Percentiles rank a stretch among this genome's conserved stretches.
phyloP scores from a whole-genome alignment of 1,140 invertebrate genomes.

The Gryon sp. region DNA sequence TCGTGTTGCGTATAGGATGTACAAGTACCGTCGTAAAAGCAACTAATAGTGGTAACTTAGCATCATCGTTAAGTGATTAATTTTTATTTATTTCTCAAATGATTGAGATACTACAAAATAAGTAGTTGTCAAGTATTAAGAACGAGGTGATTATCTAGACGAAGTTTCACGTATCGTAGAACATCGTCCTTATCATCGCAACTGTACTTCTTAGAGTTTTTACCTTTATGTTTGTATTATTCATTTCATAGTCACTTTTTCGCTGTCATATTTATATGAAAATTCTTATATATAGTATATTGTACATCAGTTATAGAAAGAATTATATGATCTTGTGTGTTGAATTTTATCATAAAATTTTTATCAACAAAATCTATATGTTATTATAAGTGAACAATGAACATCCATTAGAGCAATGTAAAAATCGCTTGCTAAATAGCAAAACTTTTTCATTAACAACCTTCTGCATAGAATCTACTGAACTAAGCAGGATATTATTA shows the following conservation, averaged over 20 bases:
- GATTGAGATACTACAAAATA: conserved; percentile 19
- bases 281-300: conserved; percentile 10
- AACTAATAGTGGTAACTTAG: conserved; percentile 65
- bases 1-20: conserved; percentile 67
- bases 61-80: conserved; percentile 39
- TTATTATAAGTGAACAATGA: conserved; percentile 28
- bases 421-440: conserved; percentile 39
- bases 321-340: conserved; percentile 55
- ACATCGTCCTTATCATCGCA: conserved; percentile 54
- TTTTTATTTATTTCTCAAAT: conserved; percentile 52
- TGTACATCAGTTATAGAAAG: conserved; percentile 20
- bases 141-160: conserved; percentile 29
- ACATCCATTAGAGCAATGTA: conserved; percentile 31
- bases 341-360: conserved; percentile 29
- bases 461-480: conserved; percentile 39
- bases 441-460: conserved; percentile 24
- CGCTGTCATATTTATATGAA: conserved; percentile 16
- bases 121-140: too few relatives aligned
- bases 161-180: conserved; percentile 58
- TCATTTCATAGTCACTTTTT: conserved; percentile 22
- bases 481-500: conserved; percentile 16
- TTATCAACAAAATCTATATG: conserved; percentile 32
- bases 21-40: conserved; percentile 58
- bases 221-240: conserved; percentile 3
- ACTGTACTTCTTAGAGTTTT: conserved; percentile 54